Evolutionary conservation across 2,888 invertebrate genomes (phyloP).

Genomic region (Dicyrtomina minuta): DNA sequence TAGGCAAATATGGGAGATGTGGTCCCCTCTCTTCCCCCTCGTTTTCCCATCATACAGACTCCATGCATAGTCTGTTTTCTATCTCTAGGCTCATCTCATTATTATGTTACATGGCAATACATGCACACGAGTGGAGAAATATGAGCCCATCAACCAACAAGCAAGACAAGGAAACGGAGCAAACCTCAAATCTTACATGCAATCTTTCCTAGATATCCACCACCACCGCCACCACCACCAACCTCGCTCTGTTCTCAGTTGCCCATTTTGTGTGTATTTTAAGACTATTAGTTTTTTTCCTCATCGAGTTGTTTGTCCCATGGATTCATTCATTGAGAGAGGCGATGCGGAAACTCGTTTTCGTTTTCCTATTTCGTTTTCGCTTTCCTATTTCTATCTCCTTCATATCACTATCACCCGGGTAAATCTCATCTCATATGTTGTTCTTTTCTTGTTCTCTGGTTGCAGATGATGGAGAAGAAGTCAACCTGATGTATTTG

Average conservation of each 20-base stretch:
- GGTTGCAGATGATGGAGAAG: constrained; percentile 38
- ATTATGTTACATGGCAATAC: too few relatives aligned
- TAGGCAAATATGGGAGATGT: not conserved
- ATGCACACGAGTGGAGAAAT: too few relatives aligned
- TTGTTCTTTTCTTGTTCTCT: constrained; percentile 8
- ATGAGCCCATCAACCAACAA: too few relatives aligned
- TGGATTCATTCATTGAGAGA: constrained; percentile 23
- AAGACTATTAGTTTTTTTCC: not conserved
- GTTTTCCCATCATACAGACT: too few relatives aligned
- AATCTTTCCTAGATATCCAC: too few relatives aligned
- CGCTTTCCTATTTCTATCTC: not conserved
- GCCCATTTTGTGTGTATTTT: not conserved
- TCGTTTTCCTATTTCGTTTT: not conserved
- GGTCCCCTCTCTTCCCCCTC: too few relatives aligned
- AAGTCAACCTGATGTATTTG: constrained; percentile 37
- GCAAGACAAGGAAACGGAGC: not conserved
- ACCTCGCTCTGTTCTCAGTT: not conserved
- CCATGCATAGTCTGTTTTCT: too few relatives aligned
- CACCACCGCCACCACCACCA: too few relatives aligned
- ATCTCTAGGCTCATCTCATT: too few relatives aligned
- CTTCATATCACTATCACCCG: not conserved
- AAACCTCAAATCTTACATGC: too few relatives aligned
- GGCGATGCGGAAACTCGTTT: constrained; percentile 21
- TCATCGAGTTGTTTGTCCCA: constrained; percentile 10
- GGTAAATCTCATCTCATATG: not conserved